Conservation (phyloP, 2,113 vertebrate species). For the Petrocephalus microphthalmus region DNA sequence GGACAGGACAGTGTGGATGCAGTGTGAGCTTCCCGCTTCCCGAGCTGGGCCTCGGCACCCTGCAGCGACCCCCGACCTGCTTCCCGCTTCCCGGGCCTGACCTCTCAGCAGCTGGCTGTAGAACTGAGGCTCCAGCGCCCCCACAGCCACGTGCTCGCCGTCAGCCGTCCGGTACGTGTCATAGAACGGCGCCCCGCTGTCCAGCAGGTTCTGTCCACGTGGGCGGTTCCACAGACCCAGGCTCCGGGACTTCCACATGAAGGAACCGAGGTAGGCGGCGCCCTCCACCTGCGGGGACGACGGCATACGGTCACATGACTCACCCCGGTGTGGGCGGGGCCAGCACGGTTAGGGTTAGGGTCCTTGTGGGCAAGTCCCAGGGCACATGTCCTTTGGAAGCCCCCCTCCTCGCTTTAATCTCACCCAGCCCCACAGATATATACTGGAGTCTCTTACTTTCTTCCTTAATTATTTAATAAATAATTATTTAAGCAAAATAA, state of each 20-base stretch:
- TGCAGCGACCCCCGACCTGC: neutral
- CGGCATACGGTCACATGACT: slow-evolving; percentile 33
- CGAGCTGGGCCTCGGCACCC: too few species aligned
- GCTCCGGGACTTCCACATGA: slow-evolving; percentile 76
- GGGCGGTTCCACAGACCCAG: slow-evolving; percentile 65
- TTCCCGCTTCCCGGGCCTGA: slow-evolving; percentile 26
- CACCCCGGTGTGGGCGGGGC: neutral
- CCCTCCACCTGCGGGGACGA: slow-evolving; percentile 76
- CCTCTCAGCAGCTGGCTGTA: slow-evolving; percentile 74
- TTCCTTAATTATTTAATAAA: too few species aligned
- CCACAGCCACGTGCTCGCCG: slow-evolving; percentile 80
- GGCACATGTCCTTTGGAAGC: too few species aligned
- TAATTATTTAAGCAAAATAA: too few species aligned
- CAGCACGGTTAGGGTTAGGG: too few species aligned
- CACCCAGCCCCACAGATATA: too few species aligned
- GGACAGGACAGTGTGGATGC: neutral
- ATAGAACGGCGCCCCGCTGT: slow-evolving; percentile 83
- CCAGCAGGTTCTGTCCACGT: slow-evolving; percentile 80
- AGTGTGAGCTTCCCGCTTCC: neutral
- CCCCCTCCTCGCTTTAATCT: too few species aligned
- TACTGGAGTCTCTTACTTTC: neutral
- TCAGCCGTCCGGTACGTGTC: slow-evolving; percentile 80
- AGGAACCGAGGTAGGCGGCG: slow-evolving; percentile 80
- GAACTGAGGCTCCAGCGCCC: slow-evolving; percentile 84
- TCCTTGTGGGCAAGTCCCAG: too few species aligned